phyloP scores from a whole-genome alignment of 1,140 invertebrate genomes.

The Laodelphax striatellus region DNA sequence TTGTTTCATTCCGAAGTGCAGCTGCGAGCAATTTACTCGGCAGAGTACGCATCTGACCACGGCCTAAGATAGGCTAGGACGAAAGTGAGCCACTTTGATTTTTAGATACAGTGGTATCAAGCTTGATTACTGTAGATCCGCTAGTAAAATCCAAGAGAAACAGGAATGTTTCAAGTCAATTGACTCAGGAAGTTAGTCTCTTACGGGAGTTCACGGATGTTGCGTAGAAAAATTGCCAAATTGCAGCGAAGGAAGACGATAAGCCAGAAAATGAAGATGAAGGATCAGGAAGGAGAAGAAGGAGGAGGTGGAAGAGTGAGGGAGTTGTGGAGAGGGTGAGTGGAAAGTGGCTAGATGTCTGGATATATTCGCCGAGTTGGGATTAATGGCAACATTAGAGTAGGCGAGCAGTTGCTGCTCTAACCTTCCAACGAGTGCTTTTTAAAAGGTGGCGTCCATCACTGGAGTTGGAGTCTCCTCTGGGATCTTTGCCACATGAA shows the following conservation, averaged over 20 bases:
- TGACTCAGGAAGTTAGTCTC: too few species aligned
- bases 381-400: slow-evolving; percentile 3
- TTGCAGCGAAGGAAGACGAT: not conserved
- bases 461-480: not conserved
- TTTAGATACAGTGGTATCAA: too few species aligned
- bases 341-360: not conserved
- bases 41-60: too few species aligned
- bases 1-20: too few species aligned
- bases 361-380: not conserved
- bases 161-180: too few species aligned
- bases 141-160: too few species aligned
- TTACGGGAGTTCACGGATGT: too few species aligned
- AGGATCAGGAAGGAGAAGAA: not conserved
- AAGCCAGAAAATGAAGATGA: not conserved
- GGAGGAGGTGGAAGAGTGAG: not conserved
- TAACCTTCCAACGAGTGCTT: not conserved
- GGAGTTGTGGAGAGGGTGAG: not conserved
- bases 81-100: too few species aligned
- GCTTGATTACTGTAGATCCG: too few species aligned
- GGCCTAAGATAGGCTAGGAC: too few species aligned
- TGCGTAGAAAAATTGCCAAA: too few species aligned
- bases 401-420: not conserved
- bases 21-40: too few species aligned
- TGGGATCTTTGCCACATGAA: not conserved
- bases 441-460: not conserved